Evolutionary conservation across 35 echinoderm and acorn worm species (phyloP).

Genomic region (Heliocidaris tuberculata): DNA sequence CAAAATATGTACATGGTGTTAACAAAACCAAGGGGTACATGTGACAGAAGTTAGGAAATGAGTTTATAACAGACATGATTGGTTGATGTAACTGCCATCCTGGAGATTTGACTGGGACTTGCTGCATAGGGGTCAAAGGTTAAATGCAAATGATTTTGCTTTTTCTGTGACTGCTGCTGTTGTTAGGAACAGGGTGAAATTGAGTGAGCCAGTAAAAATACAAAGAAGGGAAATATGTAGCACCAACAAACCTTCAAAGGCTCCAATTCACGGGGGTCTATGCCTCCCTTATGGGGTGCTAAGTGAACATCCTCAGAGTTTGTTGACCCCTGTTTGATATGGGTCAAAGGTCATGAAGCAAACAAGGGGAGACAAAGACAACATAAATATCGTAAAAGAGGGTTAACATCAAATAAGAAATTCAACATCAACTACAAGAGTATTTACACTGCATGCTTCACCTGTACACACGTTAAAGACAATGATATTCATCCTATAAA

Average conservation of each 20-base stretch:
- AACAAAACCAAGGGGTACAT: background rate
- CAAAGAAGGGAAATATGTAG: background rate
- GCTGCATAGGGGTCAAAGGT: background rate
- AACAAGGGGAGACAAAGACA: background rate
- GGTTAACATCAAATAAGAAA: background rate
- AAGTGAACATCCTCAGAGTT: background rate
- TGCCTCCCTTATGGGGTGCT: constrained; percentile 30
- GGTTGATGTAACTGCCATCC: background rate
- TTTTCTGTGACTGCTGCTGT: background rate
- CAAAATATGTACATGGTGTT: background rate
- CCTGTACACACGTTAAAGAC: background rate
- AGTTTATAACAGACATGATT: background rate
- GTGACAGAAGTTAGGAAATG: background rate
- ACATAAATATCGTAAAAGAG: background rate
- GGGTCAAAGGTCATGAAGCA: constrained; percentile 14
- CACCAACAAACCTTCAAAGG: background rate
- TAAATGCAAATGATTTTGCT: background rate
- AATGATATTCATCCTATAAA: too few relatives aligned
- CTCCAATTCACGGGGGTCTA: constrained; percentile 21
- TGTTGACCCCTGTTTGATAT: background rate
- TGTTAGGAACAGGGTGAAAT: background rate
- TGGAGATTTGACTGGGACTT: background rate
- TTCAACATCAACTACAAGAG: background rate
- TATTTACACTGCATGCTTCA: background rate
- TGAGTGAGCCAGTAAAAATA: background rate